phyloP scores from a whole-genome alignment of 2,797 vertebrate genomes.

The Semaprochilodus insignis region DNA sequence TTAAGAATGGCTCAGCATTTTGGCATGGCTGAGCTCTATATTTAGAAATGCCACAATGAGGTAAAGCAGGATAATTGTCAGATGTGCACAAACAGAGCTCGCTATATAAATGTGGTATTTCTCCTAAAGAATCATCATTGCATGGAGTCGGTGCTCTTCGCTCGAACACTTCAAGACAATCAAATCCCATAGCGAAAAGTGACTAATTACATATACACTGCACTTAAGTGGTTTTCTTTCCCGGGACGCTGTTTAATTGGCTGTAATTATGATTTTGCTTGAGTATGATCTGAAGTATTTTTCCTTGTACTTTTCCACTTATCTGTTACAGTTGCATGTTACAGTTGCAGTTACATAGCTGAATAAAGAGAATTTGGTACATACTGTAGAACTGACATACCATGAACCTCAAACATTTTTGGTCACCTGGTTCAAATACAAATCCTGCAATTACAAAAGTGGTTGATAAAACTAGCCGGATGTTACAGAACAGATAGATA shows the following conservation, averaged over 20 bases:
- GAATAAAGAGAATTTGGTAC: too few relatives aligned
- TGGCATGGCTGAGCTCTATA: conserved; percentile 25
- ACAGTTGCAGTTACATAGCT: background rate
- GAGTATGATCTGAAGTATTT: conserved; percentile 18
- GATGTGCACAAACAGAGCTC: conserved; percentile 36
- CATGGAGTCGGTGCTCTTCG: conserved; percentile 15
- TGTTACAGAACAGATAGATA: too few relatives aligned
- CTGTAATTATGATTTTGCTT: conserved; percentile 39
- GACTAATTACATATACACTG: conserved; percentile 40
- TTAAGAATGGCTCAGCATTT: conserved; percentile 40
- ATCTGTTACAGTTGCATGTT: conserved; percentile 12
- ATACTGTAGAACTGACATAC: too few relatives aligned
- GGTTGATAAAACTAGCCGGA: too few relatives aligned
- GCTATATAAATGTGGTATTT: conserved; percentile 36
- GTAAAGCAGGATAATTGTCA: conserved; percentile 39
- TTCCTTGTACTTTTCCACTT: background rate
- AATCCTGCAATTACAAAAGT: too few relatives aligned
- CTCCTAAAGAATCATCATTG: background rate
- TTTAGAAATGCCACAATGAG: conserved; percentile 41
- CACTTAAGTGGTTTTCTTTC: conserved; percentile 25
- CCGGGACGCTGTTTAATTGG: conserved; percentile 25
- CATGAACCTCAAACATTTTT: too few relatives aligned
- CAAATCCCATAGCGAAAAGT: conserved; percentile 35
- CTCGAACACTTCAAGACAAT: conserved; percentile 31
- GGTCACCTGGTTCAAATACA: too few relatives aligned